These are phyloP conservation scores for Lumbricus terrestris DNA, from an alignment of 2,888 invertebrate genomes.

Conservation along the genomic window DNA sequence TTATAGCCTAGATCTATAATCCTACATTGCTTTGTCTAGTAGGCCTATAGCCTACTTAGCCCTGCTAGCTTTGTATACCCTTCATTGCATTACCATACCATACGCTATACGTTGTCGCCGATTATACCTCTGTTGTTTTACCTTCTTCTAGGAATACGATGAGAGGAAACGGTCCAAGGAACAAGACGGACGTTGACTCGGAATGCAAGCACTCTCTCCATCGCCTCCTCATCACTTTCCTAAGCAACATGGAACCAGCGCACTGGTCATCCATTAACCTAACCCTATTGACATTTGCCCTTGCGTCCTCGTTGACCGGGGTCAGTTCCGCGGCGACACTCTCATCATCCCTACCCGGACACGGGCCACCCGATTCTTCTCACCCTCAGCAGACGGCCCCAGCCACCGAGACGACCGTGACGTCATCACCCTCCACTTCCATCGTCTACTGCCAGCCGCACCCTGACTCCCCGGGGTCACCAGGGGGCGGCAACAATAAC, in stretches of 20 bases:
- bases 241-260: background rate
- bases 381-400: background rate
- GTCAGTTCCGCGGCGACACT: background rate
- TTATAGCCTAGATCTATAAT: too few relatives aligned
- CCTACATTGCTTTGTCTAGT: too few relatives aligned
- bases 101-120: too few relatives aligned
- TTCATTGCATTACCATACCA: too few relatives aligned
- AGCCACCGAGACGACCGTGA: background rate
- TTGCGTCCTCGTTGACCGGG: background rate
- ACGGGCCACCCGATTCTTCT: background rate
- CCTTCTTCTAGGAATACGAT: background rate
- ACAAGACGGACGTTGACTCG: background rate
- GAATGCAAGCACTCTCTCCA: background rate
- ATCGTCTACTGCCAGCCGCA: background rate
- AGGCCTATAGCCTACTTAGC: too few relatives aligned
- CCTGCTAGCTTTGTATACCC: too few relatives aligned
- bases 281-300: background rate
- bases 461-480: background rate
- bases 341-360: background rate
- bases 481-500: constrained; percentile 21
- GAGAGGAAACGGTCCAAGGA: background rate
- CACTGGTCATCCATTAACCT: background rate
- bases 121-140: background rate
- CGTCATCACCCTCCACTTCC: background rate
- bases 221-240: background rate